Evolutionary conservation across 2,113 vertebrate species (phyloP).

Genomic region (Crotalus tigris): DNA sequence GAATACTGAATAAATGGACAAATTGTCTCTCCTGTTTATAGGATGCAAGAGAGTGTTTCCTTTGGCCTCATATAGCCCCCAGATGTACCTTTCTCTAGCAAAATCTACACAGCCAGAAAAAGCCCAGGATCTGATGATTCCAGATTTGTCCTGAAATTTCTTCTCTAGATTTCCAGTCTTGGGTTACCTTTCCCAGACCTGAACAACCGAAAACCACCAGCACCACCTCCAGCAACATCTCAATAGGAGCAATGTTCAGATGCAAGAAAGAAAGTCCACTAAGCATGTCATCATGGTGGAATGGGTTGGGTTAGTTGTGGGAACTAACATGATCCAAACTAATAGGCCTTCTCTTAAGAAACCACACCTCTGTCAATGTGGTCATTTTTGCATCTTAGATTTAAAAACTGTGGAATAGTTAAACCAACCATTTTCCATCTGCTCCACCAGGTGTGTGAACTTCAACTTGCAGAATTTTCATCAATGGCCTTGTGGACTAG

Average conservation of each 20-base stretch:
- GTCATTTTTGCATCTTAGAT: too few relatives aligned
- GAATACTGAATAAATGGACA: neutral
- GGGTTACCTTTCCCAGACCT: too few relatives aligned
- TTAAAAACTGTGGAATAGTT: too few relatives aligned
- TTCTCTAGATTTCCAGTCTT: neutral
- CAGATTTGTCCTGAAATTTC: neutral
- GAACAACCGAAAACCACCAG: too few relatives aligned
- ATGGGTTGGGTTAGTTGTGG: neutral
- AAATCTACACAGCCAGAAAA: neutral
- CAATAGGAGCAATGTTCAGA: neutral
- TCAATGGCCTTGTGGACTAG: too few relatives aligned
- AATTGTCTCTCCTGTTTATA: neutral
- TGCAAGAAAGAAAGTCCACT: neutral
- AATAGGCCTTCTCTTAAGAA: too few relatives aligned
- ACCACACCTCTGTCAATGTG: too few relatives aligned
- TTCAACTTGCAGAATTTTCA: too few relatives aligned
- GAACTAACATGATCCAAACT: neutral
- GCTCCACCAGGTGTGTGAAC: too few relatives aligned
- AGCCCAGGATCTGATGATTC: too few relatives aligned
- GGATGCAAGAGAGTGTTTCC: neutral
- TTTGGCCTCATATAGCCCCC: neutral
- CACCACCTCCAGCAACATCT: neutral
- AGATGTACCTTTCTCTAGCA: neutral
- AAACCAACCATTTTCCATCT: too few relatives aligned
- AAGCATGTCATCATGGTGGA: neutral